Evolutionary conservation across 2,888 invertebrate species (phyloP).

Genomic region (Sinhomidia bicolor): DNA sequence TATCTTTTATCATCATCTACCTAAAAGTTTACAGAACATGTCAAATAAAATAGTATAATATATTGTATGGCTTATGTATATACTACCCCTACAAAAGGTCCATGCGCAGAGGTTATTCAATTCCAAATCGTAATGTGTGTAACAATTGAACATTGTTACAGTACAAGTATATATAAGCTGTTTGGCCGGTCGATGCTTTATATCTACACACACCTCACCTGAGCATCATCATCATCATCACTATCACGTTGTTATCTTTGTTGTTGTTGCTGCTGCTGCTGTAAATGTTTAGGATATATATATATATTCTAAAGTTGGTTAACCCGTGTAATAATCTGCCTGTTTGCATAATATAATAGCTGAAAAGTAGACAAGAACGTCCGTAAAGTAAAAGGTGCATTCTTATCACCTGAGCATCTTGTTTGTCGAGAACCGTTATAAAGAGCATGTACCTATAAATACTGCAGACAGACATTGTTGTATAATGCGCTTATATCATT

Average conservation of each 20-base stretch:
- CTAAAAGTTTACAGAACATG: neutral
- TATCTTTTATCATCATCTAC: neutral
- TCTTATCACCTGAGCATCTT: conserved; percentile 28
- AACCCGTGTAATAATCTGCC: conserved; percentile 1
- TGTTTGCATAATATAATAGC: neutral
- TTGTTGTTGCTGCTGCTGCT: neutral
- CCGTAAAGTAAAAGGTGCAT: conserved; percentile 10
- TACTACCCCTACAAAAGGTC: neutral
- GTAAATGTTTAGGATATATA: neutral
- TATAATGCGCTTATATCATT: conserved; percentile 18
- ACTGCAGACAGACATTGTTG: neutral
- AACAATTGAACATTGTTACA: neutral
- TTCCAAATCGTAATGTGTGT: conserved; percentile 8
- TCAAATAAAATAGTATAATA: neutral
- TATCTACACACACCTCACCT: neutral
- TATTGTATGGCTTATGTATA: neutral
- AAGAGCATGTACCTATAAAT: conserved; percentile 5
- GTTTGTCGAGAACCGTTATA: conserved; percentile 34
- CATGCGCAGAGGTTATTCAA: neutral
- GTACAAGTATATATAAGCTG: neutral
- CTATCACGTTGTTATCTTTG: neutral
- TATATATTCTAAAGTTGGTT: conserved; percentile 32
- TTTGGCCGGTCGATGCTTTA: neutral
- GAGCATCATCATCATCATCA: neutral
- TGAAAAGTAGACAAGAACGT: conserved; percentile 25